Base-by-base conservation (phyloP, 2,113 vertebrate species). In the Siniperca knerii region DNA sequence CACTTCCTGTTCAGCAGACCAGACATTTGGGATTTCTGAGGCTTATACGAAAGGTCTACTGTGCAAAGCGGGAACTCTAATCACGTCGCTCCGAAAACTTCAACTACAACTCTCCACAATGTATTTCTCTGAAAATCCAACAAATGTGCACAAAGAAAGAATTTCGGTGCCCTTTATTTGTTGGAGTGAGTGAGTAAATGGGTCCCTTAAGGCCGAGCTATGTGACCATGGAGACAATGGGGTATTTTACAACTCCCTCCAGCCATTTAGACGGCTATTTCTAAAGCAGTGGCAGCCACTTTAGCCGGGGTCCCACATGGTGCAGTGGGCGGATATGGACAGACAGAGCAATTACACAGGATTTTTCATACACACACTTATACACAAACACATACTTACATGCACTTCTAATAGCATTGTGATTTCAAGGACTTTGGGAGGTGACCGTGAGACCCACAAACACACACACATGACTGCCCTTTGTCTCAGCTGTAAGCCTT, bases 321-420 rank as follows among this genome's bases (percentile, higher is more conserved):
- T 66, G 74, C 88, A 87, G 92, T 92, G 79, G 90, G 92, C 79
- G 71, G 93, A 89, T 89, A 90, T 92, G 90, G 90, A 94, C 81
- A 91, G 94, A 94, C 88, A 91, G 89, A 81, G 84, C 91, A 94
- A 94, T 94, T 94, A 94, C 87, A 65, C 84, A 84, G 87, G 82
- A 87, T 85, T 85, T 90, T 81, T 86, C 74, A 86, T 69, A 87
- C 87, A 87, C 77, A 82, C 50, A 67, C 23, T 54, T 55, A 65
- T 55, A 61, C 60, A 65, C 57, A 67, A 9, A 46, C 61, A 44
- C 29, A 76, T 62, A 69, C 75, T 81, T 76, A 35, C 55, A 68
- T 70, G 37, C 82, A 73, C 77, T 83, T 89, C 82, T 84, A 84
- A 89, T 79, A 81, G 82, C 84, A 58, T 62, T 69, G 87, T 83